These are phyloP conservation scores for Seladonia tumulorum DNA, from an alignment of 2,888 invertebrate species.

Conservation along the genomic window DNA sequence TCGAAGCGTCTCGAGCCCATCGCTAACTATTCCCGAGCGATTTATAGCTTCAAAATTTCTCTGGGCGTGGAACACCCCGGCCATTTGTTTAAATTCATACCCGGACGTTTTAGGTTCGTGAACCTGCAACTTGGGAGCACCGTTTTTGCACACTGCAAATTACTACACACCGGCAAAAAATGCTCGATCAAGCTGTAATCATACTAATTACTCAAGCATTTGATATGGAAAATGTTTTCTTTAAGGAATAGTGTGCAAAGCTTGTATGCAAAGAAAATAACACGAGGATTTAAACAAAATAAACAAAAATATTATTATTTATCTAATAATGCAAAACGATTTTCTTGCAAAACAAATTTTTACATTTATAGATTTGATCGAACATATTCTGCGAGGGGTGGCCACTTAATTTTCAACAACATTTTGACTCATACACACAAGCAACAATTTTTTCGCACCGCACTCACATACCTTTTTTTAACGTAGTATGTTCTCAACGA, in stretches of 20 bases:
- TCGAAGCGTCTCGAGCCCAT: conserved; percentile 19
- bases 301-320: too few relatives aligned
- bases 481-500: conserved; percentile 1
- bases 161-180: background rate
- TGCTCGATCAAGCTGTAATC: background rate
- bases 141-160: background rate
- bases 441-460: conserved; percentile 25
- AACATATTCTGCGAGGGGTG: background rate
- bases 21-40: conserved; percentile 10
- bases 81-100: conserved; percentile 19
- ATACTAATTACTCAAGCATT: background rate
- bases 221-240: background rate
- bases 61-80: conserved; percentile 3
- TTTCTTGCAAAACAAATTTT: too few relatives aligned
- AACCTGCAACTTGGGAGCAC: conserved; percentile 19
- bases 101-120: background rate
- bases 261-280: too few relatives aligned
- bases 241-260: background rate
- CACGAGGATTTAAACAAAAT: too few relatives aligned
- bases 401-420: conserved; percentile 3
- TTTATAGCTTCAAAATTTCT: conserved; percentile 24
- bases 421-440: background rate
- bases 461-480: conserved; percentile 10
- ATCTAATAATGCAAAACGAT: too few relatives aligned
- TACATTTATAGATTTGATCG: background rate